Conservation (phyloP, 2,113 vertebrate species). For the Spermophilus dauricus region DNA sequence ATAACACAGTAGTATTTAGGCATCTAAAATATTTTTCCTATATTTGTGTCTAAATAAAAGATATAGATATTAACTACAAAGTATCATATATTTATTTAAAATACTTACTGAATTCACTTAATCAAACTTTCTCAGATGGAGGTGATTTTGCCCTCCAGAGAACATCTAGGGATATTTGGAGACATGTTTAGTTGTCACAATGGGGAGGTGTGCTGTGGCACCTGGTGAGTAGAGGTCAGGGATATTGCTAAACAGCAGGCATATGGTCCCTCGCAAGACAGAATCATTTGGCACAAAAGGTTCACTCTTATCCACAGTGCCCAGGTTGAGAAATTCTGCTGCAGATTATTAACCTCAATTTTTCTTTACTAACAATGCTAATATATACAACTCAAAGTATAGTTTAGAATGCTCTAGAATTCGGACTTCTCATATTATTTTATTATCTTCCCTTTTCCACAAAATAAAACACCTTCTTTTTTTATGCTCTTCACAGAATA, state of each 20-base stretch:
- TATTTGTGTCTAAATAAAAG: slow-evolving; percentile 30
- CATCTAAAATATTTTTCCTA: not conserved
- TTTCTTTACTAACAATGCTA: not conserved
- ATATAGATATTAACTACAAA: not conserved
- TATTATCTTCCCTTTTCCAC: not conserved
- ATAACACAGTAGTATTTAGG: not conserved
- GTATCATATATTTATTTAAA: slow-evolving; percentile 7
- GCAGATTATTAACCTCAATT: not conserved
- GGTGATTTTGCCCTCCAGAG: not conserved
- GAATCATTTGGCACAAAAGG: not conserved
- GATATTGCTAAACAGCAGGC: not conserved
- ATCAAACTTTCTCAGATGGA: not conserved
- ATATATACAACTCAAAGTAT: not conserved
- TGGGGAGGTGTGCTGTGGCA: not conserved
- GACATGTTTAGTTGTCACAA: not conserved
- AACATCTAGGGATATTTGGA: not conserved
- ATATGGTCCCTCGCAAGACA: not conserved
- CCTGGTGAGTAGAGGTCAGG: not conserved
- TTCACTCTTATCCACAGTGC: not conserved
- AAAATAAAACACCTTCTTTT: not conserved
- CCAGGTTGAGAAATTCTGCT: not conserved
- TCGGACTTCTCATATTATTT: not conserved
- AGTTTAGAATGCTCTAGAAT: slow-evolving; percentile 26
- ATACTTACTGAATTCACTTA: not conserved
- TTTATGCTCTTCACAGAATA: not conserved